Percentiles rank a stretch among this genome's conserved stretches.
phyloP scores from a whole-genome alignment of 2,888 invertebrate genomes.

The Eupithecia vulgata region DNA sequence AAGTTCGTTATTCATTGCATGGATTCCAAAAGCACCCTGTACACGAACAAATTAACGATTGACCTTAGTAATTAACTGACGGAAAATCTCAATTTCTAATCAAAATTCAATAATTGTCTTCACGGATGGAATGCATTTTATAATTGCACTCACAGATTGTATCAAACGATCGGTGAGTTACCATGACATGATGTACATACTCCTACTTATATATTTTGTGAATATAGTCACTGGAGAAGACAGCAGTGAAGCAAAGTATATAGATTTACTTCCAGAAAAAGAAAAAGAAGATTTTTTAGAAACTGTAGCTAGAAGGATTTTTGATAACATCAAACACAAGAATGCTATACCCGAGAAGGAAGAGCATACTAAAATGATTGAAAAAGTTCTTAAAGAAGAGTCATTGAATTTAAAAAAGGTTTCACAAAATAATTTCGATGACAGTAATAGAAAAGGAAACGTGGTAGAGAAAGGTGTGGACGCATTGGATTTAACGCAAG shows the following conservation, averaged over 20 bases:
- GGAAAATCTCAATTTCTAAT: conserved; percentile 45
- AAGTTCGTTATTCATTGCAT: background rate
- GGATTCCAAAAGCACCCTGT: background rate
- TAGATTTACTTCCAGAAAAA: conserved; percentile 66
- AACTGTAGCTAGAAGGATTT: conserved; percentile 65
- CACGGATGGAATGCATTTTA: conserved; percentile 37
- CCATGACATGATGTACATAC: conserved; percentile 52
- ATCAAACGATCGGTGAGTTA: conserved; percentile 30
- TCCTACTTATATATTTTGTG: conserved; percentile 47
- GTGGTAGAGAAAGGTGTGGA: background rate
- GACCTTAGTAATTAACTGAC: background rate
- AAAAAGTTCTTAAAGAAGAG: conserved; percentile 63
- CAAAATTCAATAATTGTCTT: conserved; percentile 45
- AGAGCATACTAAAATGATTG: conserved; percentile 59
- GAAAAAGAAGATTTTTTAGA: conserved; percentile 69
- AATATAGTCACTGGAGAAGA: conserved; percentile 43
- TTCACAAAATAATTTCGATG: conserved; percentile 26
- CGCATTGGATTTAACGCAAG: conserved; percentile 21
- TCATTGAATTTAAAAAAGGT: conserved; percentile 47
- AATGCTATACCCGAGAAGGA: conserved; percentile 58
- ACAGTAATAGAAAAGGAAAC: conserved; percentile 3
- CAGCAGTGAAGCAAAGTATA: conserved; percentile 58
- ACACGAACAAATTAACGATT: background rate
- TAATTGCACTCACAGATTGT: conserved; percentile 26
- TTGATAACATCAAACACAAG: conserved; percentile 56